Base-by-base conservation (phyloP, 2,113 vertebrate genomes). In the Xerus inauris region DNA sequence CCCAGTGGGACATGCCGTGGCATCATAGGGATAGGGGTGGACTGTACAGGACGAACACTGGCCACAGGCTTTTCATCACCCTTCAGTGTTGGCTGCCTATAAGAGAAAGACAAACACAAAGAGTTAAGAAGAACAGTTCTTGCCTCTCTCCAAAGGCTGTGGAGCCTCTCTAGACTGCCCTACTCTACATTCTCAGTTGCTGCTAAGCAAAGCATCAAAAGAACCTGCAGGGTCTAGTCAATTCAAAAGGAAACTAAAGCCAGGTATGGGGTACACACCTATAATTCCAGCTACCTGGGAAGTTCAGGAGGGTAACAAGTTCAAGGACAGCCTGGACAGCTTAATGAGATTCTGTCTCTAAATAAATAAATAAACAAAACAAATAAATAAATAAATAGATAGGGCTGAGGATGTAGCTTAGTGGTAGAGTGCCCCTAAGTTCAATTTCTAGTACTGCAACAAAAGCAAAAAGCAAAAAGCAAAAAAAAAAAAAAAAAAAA, bases 21-120 rank as follows among this genome's bases (percentile, higher is more conserved):
- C 99, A 99, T 99, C 99, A 99, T 99, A 92, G 99, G 99, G 98
- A 99, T 99, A 6, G 99, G 99, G 0, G 99, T 99, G 51, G 99
- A 99, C 97, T 99, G 99, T 96, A 99, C 99, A 40, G 99, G 99
- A 89, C 99, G 99, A 93, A 99, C 99, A 0, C 99, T 99, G 73
- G 99, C 99, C 96, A 99, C 99, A 0, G 99, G 99, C 97, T 99
- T 99, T 96, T 99, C 99, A 86, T 99, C 99, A 28, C 99, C 98
- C 97, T 99, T 99, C 40, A 98, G 97, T 79, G 98, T 97, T 82
- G 99, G 99, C 88, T 99, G 99, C 99, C 99, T 99, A 87, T 45
- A 28, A 82, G 94, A 94, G 95, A 87, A 96, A 72, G 87, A 97
- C 13, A 93, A 95, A 57, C 35, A 96, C n/a, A 95, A 22, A 54